Evolutionary conservation across 2,113 vertebrate genomes (phyloP).

Genomic region (Heterocephalus glaber): DNA sequence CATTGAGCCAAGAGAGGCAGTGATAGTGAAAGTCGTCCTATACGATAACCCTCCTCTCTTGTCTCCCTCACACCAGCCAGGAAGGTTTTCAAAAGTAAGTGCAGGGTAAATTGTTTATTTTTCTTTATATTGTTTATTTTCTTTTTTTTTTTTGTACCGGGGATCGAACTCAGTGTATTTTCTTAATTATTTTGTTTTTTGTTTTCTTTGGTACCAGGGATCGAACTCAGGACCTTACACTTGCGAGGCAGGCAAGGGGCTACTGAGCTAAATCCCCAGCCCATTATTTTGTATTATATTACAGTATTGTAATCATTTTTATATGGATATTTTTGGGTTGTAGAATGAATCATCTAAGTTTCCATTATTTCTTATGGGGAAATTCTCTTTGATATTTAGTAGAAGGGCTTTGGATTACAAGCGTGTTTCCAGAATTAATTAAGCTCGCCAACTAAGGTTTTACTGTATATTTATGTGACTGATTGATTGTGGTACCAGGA

Average conservation of each 20-base stretch:
- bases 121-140: neutral
- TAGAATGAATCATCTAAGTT: neutral
- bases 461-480: neutral
- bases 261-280: too few relatives aligned
- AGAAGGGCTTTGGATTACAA: neutral
- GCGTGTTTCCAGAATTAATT: neutral
- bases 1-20: neutral
- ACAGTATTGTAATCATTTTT: neutral
- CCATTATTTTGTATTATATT: neutral
- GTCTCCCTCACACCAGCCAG: neutral
- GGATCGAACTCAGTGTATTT: too few relatives aligned
- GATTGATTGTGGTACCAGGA: too few relatives aligned
- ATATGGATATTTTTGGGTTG: neutral
- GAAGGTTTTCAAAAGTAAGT: neutral
- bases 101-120: neutral
- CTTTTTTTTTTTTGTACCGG: too few relatives aligned
- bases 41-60: neutral
- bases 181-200: too few relatives aligned
- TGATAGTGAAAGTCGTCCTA: neutral
- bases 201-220: too few relatives aligned
- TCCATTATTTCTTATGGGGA: neutral
- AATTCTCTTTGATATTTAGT: neutral
- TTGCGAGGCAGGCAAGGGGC: too few relatives aligned
- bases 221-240: too few relatives aligned
- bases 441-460: neutral